A percentile compares a stretch with the other conserved stretches of the same genome.
These are phyloP conservation scores for Bombylius discolor DNA, from an alignment of 2,888 invertebrate genomes.

Conservation along the genomic window DNA sequence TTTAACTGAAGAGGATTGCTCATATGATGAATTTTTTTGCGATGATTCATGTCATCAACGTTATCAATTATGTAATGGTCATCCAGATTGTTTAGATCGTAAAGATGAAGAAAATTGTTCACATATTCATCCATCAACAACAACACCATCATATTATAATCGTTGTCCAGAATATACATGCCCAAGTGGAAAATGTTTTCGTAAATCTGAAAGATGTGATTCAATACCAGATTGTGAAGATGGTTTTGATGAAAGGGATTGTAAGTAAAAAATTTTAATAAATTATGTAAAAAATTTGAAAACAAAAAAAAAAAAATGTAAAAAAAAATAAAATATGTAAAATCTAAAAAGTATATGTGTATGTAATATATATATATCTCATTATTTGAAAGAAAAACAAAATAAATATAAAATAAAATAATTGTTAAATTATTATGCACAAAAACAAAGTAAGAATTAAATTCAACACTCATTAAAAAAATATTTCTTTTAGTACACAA, in stretches of 20 bases:
- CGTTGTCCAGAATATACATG: constrained; percentile 42
- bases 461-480: too few relatives aligned
- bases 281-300: background rate
- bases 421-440: too few relatives aligned
- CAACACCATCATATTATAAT: constrained; percentile 1
- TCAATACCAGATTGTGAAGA: constrained; percentile 43
- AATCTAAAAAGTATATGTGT: background rate
- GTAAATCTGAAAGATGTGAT: constrained; percentile 41
- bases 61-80: constrained; percentile 49
- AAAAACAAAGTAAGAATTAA: too few relatives aligned
- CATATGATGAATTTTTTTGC: constrained; percentile 40
- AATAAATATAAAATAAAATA: too few relatives aligned
- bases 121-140: background rate
- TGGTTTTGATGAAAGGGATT: constrained; percentile 45
- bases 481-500: too few relatives aligned
- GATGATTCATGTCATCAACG: constrained; percentile 47
- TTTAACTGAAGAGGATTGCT: constrained; percentile 23
- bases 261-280: constrained; percentile 29
- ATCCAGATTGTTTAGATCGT: constrained; percentile 45
- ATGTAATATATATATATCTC: background rate
- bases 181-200: constrained; percentile 38
- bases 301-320: background rate
- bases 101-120: constrained; percentile 43
- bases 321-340: too few relatives aligned
- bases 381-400: too few relatives aligned